phyloP scores from a whole-genome alignment of 1,140 invertebrate genomes.

The Hyphantria cunea region DNA sequence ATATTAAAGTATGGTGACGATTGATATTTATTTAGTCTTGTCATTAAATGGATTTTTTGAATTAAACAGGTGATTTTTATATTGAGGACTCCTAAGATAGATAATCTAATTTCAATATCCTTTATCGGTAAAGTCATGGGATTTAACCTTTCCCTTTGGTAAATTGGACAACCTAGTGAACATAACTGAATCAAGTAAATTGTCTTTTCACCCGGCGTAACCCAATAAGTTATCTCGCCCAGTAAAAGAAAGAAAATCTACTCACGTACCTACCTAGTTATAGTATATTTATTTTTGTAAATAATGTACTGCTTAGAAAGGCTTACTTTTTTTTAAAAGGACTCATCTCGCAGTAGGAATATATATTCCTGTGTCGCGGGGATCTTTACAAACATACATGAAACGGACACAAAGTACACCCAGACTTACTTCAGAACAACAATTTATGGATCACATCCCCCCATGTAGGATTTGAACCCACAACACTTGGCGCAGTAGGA shows the following conservation, averaged over 20 bases:
- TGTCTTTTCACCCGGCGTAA: slow-evolving; percentile 14
- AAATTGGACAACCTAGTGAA: slow-evolving; percentile 1
- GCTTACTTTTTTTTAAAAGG: no score
- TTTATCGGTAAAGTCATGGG: slow-evolving; percentile 6
- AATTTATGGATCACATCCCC: no score
- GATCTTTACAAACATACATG: no score
- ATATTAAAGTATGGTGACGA: slow-evolving; percentile 50
- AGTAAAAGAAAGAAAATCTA: background rate
- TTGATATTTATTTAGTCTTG: slow-evolving; percentile 33
- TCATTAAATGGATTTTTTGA: slow-evolving; percentile 28
- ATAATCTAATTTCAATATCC: background rate
- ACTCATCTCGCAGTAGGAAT: no score
- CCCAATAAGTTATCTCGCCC: background rate
- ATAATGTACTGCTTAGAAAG: no score
- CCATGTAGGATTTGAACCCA: no score
- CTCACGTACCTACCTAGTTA: background rate
- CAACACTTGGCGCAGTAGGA: no score
- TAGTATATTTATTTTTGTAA: background rate
- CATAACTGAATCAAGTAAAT: slow-evolving; percentile 20
- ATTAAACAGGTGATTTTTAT: background rate
- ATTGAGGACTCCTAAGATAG: background rate
- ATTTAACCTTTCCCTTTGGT: slow-evolving; percentile 8
- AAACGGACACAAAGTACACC: no score
- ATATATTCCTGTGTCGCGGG: no score
- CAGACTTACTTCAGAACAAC: no score